Base-by-base conservation (phyloP, 1,140 invertebrate genomes). In the Hyles euphorbiae region DNA sequence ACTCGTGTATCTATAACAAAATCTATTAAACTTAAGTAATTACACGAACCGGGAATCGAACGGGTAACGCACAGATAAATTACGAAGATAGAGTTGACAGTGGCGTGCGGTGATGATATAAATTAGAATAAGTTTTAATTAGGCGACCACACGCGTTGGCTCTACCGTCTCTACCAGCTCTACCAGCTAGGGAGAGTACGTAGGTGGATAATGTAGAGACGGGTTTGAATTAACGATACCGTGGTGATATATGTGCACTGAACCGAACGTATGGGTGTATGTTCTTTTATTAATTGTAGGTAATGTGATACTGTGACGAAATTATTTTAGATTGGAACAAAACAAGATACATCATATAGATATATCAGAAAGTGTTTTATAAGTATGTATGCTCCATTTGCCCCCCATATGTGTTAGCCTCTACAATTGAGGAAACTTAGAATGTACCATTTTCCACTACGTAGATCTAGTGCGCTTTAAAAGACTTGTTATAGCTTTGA, bases 111-210 rank as follows among this genome's bases (percentile, higher is more conserved):
- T 22, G 22, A 22, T 40, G 8, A 40, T 40, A 76, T 83, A 79
- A 74, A 76, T 83, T 76, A 81, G 60, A 70, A 53, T 62, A 67
- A 63, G 62, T 74, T 75, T 80, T 84, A 78, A 79, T 78, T 72
- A 73, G 60, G 36, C 61, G 78, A 81, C 79, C 79, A 84, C 81
- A 83, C 81, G 73, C 74, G 63, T 64, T 59, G 67, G 4, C 36
- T 40, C 36, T 40, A 40, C 22, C 22, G 2, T 1, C 22, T 22
- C 22, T 22, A 22, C 22, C 22, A 58, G 11, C 44, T 46, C 44
- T 46, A 46, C 8, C 34, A 43, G 43, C 50, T 46, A 53, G 44
- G 58, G 56, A 63, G n/a, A 48, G 47, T 12, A 22, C 9, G 47
- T 48, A 48, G 9, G 47, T 48, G 47, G 36, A 8, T 48, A 48